Conservation (phyloP, 2,113 vertebrate genomes). For the Polyodon spathula region DNA sequence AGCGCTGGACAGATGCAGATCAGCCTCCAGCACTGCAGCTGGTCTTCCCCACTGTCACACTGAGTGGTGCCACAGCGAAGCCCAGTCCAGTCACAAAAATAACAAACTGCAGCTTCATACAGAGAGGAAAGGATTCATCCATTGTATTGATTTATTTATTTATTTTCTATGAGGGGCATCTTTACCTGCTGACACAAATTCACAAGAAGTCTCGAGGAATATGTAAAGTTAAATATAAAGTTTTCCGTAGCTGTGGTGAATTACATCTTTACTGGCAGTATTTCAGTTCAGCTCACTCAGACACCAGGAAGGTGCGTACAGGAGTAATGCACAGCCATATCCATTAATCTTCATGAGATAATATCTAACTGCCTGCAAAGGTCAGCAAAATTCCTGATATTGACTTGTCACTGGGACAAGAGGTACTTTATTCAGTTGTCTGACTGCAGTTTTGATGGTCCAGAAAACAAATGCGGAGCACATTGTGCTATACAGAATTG, state of each 20-base stretch:
- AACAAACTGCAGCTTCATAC: too few relatives aligned
- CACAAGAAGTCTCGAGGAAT: too few relatives aligned
- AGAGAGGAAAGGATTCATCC: too few relatives aligned
- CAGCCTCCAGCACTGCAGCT: too few relatives aligned
- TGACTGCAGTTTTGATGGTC: conserved; percentile 32
- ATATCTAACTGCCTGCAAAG: conserved; percentile 30
- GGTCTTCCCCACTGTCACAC: too few relatives aligned
- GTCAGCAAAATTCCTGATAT: conserved; percentile 26
- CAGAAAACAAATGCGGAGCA: conserved; percentile 38
- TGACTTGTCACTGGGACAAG: conserved; percentile 34
- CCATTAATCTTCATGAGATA: conserved; percentile 37
- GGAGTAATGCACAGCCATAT: conserved; percentile 14
- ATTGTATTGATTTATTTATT: too few relatives aligned
- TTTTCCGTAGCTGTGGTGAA: neutral
- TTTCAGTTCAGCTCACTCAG: neutral
- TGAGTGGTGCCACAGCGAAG: too few relatives aligned
- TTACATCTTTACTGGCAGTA: neutral
- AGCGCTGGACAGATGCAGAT: too few relatives aligned
- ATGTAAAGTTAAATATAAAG: too few relatives aligned
- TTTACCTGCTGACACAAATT: too few relatives aligned
- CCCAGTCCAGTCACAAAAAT: too few relatives aligned
- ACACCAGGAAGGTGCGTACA: conserved; percentile 8
- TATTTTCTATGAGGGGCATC: too few relatives aligned
- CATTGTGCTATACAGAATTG: conserved; percentile 29
- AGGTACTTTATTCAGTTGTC: conserved; percentile 34